A percentile compares a stretch with the other conserved stretches of the same genome.
Conservation (phyloP, 2,113 vertebrate species). For the Syrrhaptes paradoxus region DNA sequence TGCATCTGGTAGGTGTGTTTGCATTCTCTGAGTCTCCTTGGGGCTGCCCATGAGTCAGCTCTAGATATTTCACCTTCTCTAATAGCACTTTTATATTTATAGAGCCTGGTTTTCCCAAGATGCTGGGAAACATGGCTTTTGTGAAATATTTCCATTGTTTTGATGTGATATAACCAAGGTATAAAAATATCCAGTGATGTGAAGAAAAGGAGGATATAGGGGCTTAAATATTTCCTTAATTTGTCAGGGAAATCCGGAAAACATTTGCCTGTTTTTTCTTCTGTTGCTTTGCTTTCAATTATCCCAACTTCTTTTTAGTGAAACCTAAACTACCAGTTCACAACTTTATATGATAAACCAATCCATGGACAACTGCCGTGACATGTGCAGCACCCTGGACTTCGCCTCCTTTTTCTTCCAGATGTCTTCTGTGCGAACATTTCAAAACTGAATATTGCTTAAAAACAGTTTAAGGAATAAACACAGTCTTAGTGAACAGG, state of each 20-base stretch:
- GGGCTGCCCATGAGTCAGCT: not conserved
- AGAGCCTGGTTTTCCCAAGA: not conserved
- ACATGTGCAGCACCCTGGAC: not conserved
- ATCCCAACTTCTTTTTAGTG: constrained; percentile 8
- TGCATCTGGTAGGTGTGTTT: not conserved
- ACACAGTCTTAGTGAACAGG: not conserved
- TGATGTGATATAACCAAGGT: not conserved
- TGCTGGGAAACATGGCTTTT: not conserved
- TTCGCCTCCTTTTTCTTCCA: not conserved
- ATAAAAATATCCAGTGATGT: not conserved
- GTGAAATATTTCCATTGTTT: constrained; percentile 13
- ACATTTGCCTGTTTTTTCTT: constrained; percentile 53
- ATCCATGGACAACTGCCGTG: not conserved
- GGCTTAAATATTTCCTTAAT: constrained; percentile 18
- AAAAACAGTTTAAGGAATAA: not conserved
- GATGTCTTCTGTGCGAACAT: not conserved
- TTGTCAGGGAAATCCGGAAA: constrained; percentile 40
- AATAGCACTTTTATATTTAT: not conserved
- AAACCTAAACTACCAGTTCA: constrained; percentile 39
- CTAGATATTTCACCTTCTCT: not conserved
- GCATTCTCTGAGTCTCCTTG: not conserved
- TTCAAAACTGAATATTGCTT: constrained; percentile 2
- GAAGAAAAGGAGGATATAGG: not conserved
- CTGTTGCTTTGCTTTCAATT: constrained; percentile 56
- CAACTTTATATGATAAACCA: constrained; percentile 5